These are phyloP conservation scores for Serilophus lunatus DNA, from an alignment of 2,113 vertebrate genomes.

Conservation along the genomic window DNA sequence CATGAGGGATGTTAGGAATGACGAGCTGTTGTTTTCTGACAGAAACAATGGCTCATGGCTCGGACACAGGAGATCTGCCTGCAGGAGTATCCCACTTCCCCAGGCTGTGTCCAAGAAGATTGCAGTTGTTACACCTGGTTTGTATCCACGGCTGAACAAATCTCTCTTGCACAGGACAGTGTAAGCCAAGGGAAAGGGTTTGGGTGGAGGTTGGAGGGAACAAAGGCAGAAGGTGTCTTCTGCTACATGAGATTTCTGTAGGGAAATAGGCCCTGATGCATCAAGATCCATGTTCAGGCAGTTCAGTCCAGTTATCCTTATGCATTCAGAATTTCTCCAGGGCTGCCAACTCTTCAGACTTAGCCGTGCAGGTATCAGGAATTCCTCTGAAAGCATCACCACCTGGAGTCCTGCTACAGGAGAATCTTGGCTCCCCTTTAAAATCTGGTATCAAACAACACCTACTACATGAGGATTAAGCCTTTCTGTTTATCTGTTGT, in stretches of 20 bases:
- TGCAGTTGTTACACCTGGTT: background rate
- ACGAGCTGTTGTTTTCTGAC: background rate
- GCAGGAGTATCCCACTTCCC: background rate
- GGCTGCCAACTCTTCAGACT: background rate
- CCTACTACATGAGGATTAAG: accelerated
- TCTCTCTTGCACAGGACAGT: accelerated
- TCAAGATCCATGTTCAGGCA: accelerated
- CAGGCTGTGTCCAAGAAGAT: background rate
- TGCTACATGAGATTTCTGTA: background rate
- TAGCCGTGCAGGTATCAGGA: background rate
- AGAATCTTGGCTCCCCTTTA: background rate
- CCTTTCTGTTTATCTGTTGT: background rate
- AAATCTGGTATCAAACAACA: accelerated
- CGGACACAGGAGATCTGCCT: background rate
- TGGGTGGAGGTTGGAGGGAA: background rate
- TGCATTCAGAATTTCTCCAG: background rate
- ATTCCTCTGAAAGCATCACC: background rate
- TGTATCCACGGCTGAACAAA: background rate
- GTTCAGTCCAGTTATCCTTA: background rate
- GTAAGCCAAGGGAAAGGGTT: background rate
- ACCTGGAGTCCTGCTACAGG: background rate
- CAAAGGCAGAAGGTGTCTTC: background rate
- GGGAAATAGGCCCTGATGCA: background rate
- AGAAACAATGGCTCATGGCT: background rate
- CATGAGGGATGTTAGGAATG: background rate